Evolutionary conservation across 2,888 invertebrate species (phyloP).

Genomic region (Rhaphigaster nebulosa): DNA sequence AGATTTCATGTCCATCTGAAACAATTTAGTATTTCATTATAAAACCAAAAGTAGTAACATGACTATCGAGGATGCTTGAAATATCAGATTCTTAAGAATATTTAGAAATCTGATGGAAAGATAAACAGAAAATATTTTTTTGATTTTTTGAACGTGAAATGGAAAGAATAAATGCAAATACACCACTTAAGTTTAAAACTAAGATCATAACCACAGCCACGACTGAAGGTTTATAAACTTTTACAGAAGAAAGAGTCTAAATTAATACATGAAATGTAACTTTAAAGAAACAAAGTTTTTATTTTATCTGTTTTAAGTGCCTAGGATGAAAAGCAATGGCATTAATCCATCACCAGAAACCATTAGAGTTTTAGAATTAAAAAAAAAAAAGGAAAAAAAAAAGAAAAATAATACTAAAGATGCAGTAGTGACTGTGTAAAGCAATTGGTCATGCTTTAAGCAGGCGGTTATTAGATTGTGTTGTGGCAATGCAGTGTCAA

Average conservation of each 20-base stretch:
- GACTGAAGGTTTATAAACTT: constrained; percentile 50
- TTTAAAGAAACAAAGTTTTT: neutral
- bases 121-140: neutral
- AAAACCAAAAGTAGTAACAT: constrained; percentile 48
- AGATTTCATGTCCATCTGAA: constrained; percentile 97
- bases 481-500: constrained; percentile 63
- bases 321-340: constrained; percentile 60
- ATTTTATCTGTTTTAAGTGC: neutral
- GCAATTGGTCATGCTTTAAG: constrained; percentile 63
- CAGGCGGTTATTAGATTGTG: constrained; percentile 64
- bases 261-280: neutral
- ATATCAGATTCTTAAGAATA: neutral
- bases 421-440: constrained; percentile 65
- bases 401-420: constrained; percentile 55
- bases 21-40: constrained; percentile 68
- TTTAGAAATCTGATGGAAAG: neutral
- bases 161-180: neutral
- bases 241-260: neutral
- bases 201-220: constrained; percentile 59
- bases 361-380: constrained; percentile 38
- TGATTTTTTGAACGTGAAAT: neutral
- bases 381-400: constrained; percentile 33
- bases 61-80: neutral
- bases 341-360: constrained; percentile 64
- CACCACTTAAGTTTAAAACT: constrained; percentile 33